Evolutionary conservation across 2,113 vertebrate species (phyloP).

Genomic region (Muntiacus muntjak): DNA sequence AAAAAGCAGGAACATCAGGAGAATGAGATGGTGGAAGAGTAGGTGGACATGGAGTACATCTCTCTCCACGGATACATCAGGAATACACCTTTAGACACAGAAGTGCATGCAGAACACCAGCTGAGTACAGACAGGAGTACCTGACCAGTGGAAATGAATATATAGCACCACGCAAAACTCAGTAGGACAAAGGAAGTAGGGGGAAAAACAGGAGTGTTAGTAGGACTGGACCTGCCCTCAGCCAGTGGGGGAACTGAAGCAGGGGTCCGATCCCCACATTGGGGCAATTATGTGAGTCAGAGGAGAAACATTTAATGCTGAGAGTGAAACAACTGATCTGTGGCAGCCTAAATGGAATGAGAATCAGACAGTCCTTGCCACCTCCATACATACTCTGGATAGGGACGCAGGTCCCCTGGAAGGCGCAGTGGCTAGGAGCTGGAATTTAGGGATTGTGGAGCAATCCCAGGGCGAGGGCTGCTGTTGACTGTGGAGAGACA

Average conservation of each 20-base stretch:
- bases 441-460: neutral
- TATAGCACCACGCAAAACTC: neutral
- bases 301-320: neutral
- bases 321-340: neutral
- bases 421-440: neutral
- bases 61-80: too few species aligned
- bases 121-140: too few species aligned
- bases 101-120: too few species aligned
- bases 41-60: too few species aligned
- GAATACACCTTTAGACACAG: too few species aligned
- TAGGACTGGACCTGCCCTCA: neutral
- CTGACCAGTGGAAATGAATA: too few species aligned
- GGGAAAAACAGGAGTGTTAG: neutral
- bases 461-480: neutral
- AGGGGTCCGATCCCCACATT: neutral
- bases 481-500: neutral
- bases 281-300: neutral
- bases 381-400: neutral
- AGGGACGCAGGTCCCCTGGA: neutral
- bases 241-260: neutral
- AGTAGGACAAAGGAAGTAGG: neutral
- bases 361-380: neutral
- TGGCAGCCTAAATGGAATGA: neutral
- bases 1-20: too few species aligned
- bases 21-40: too few species aligned